phyloP scores from a whole-genome alignment of 1,140 invertebrate genomes.

The Drosophila kurseongensis region DNA sequence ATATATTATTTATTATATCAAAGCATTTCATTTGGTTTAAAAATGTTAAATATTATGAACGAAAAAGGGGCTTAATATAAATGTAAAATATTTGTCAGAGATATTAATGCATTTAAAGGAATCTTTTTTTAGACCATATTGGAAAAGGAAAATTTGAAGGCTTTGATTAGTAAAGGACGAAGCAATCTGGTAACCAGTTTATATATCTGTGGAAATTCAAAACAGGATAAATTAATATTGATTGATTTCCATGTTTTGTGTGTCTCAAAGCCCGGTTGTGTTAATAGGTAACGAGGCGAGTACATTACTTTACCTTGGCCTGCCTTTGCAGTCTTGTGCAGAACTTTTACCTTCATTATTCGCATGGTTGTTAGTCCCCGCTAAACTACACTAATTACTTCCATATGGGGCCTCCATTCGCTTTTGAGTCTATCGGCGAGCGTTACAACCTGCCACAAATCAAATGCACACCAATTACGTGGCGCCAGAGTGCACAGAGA shows the following conservation, averaged over 20 bases:
- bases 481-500: slow-evolving; percentile 75
- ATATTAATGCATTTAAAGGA: too few species aligned
- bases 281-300: slow-evolving; percentile 10
- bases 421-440: slow-evolving; percentile 59
- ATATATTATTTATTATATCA: too few species aligned
- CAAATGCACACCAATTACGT: slow-evolving; percentile 82
- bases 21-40: too few species aligned
- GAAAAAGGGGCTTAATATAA: too few species aligned
- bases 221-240: neutral
- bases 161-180: too few species aligned
- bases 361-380: slow-evolving; percentile 53
- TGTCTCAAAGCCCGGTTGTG: slow-evolving; percentile 1
- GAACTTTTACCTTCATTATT: slow-evolving; percentile 64
- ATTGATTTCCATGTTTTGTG: neutral
- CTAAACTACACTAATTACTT: slow-evolving; percentile 81
- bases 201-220: too few species aligned
- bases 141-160: too few species aligned
- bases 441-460: slow-evolving; percentile 77
- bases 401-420: slow-evolving; percentile 21
- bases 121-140: too few species aligned
- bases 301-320: slow-evolving; percentile 41
- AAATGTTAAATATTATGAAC: too few species aligned
- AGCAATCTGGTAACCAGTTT: too few species aligned
- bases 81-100: too few species aligned
- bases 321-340: slow-evolving; percentile 23